Evolutionary conservation across 1,140 invertebrate species (phyloP), one percentile per base, ranked within the genome.

Genomic region (Aphidius ervi): DNA sequence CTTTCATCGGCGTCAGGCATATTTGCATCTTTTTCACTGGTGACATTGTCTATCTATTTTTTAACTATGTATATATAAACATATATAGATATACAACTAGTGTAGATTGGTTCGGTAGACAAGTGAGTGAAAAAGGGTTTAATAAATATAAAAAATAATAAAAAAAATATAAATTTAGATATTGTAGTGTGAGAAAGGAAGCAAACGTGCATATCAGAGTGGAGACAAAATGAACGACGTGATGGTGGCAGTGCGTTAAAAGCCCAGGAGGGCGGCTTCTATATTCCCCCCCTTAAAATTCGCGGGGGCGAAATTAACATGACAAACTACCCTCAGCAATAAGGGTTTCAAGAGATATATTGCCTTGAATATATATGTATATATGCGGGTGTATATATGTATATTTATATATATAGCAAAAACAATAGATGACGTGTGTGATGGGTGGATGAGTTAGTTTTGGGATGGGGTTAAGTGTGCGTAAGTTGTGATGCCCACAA

Each of bases 271-370:
- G 52, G 52, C 49, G 42, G 41, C n/a, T 31, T 31, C 23, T 31
- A 31, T 31, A 2, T 1, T 31, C 23, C 63, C 68, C 69, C 74
- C 70, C 74, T 72, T 68, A 63, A 62, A 67, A 70, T 67, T 77
- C 71, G 73, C 75, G 74, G 74, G 70, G 73, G 74, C 74, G 72
- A 80, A 80, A 79, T 80, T 80, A 80, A 80, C 78, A 80, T 80
- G 78, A 80, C 77, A 80, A 80, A 80, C 78, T 80, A 79, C 76
- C 76, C 76, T 67, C 72, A 74, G 78, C 75, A 80, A 79, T 79
- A 79, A 79, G 76, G 75, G 75, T 77, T 31, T 67, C 66, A 70
- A 70, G 74, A 78, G 76, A 78, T 79, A 75, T 79, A 79, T 78
- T 70, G 71, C 68, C 63, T 61, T 68, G 75, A 68, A 74, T 16